Evolutionary conservation across 1,140 invertebrate genomes (phyloP).

Genomic region (Caenorhabditis brenneri): DNA sequence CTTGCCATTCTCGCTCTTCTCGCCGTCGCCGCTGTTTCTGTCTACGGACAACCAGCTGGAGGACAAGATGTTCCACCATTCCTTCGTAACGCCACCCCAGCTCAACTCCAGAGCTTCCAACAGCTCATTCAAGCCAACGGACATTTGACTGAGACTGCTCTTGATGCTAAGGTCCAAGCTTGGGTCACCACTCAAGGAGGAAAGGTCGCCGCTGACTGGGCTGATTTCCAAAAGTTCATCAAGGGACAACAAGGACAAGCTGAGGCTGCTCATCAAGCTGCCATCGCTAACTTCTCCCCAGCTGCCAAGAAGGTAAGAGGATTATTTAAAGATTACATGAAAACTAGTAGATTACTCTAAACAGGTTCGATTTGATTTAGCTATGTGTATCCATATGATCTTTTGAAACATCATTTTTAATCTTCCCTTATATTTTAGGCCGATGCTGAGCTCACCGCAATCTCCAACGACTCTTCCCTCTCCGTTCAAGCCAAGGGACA

Average conservation of each 20-base stretch:
- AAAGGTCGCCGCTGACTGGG: conserved; percentile 29
- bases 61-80: conserved; percentile 52
- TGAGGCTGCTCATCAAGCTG: conserved; percentile 62
- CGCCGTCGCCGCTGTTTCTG: conserved; percentile 35
- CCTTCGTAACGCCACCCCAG: conserved; percentile 57
- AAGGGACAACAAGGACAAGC: conserved; percentile 57
- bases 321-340: background rate
- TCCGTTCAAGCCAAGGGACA: conserved; percentile 59
- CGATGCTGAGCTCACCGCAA: conserved; percentile 59
- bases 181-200: conserved; percentile 58
- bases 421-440: conserved; percentile 22
- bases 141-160: conserved; percentile 58
- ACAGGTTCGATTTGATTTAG: background rate
- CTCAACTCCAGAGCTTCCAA: conserved; percentile 52
- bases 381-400: background rate
- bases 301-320: conserved; percentile 59
- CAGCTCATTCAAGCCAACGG: conserved; percentile 49
- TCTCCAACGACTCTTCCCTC: conserved; percentile 61
- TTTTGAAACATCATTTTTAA: background rate
- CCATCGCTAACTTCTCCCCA: conserved; percentile 60
- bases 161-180: conserved; percentile 59
- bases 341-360: background rate
- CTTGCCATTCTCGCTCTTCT: conserved; percentile 39
- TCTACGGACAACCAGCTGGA: conserved; percentile 10
- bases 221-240: conserved; percentile 58